phyloP scores from a whole-genome alignment of 1,140 invertebrate species.

The Luehdorfia chinensis region DNA sequence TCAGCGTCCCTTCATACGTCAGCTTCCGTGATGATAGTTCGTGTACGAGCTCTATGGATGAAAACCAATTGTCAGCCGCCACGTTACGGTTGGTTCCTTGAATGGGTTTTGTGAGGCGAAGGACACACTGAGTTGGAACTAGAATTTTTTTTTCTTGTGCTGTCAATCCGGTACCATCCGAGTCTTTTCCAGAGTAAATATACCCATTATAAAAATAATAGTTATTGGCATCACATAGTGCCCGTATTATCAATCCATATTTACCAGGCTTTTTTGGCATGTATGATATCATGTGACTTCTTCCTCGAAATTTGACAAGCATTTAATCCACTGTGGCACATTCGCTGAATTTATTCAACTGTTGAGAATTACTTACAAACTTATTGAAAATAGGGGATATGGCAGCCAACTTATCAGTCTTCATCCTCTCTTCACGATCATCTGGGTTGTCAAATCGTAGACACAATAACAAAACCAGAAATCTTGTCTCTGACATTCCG shows the following conservation, averaged over 20 bases:
- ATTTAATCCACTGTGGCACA: slow-evolving; percentile 56
- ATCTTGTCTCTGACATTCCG: slow-evolving; percentile 27
- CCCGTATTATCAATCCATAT: slow-evolving; percentile 18
- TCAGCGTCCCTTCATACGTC: slow-evolving; percentile 43
- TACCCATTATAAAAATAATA: slow-evolving; percentile 29
- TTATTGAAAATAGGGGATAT: slow-evolving; percentile 45
- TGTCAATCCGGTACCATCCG: slow-evolving; percentile 22
- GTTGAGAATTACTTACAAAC: slow-evolving; percentile 51
- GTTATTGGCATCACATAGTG: slow-evolving; percentile 24
- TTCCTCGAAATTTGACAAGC: slow-evolving; percentile 27
- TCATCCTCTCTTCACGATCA: slow-evolving; percentile 21
- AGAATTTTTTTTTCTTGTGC: slow-evolving; percentile 26
- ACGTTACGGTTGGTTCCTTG: slow-evolving; percentile 28
- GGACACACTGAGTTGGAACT: slow-evolving; percentile 30
- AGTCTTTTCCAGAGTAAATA: slow-evolving; percentile 26
- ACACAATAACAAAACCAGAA: slow-evolving; percentile 23
- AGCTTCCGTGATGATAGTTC: slow-evolving; percentile 24
- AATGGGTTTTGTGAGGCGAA: slow-evolving; percentile 24
- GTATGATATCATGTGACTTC: slow-evolving; percentile 28
- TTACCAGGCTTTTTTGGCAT: slow-evolving; percentile 25
- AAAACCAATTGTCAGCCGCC: slow-evolving; percentile 30
- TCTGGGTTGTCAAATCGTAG: slow-evolving; percentile 26
- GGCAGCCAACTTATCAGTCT: slow-evolving; percentile 31
- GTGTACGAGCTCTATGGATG: slow-evolving; percentile 24
- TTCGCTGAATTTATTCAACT: slow-evolving; percentile 24